These are phyloP conservation scores for Drosophila rellima DNA, from an alignment of 2,888 invertebrate species.

Conservation along the genomic window DNA sequence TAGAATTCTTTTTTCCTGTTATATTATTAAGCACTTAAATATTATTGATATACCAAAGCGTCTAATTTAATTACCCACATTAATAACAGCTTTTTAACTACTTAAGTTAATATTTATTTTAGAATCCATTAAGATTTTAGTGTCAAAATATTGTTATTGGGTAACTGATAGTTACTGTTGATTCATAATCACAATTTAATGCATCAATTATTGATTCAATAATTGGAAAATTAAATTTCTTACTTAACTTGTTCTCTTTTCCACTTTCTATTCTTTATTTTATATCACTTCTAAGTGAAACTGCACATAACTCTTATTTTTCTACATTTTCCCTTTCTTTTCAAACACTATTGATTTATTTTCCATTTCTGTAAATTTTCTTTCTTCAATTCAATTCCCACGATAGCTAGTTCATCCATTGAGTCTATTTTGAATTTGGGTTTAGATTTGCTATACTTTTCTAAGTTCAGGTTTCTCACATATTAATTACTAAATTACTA, in stretches of 20 bases:
- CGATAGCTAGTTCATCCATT: background rate
- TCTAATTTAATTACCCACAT: too few relatives aligned
- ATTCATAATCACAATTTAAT: background rate
- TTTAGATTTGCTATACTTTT: slow-evolving; percentile 7
- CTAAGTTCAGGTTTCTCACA: background rate
- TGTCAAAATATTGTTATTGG: background rate
- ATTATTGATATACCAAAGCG: too few relatives aligned
- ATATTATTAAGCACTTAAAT: too few relatives aligned
- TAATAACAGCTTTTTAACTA: too few relatives aligned
- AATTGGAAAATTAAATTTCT: background rate
- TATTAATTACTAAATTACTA: slow-evolving; percentile 34
- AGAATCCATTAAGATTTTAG: background rate
- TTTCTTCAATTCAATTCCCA: slow-evolving; percentile 18
- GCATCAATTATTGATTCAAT: slow-evolving; percentile 8
- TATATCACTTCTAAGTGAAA: background rate
- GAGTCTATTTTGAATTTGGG: background rate
- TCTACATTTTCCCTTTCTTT: slow-evolving; percentile 13
- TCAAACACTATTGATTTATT: slow-evolving; percentile 11
- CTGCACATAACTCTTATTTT: slow-evolving; percentile 5
- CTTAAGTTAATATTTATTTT: too few relatives aligned
- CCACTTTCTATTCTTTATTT: slow-evolving; percentile 2
- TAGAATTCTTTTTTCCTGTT: too few relatives aligned
- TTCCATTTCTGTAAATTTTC: slow-evolving; percentile 5
- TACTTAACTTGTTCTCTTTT: slow-evolving; percentile 2
- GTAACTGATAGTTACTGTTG: background rate